These are phyloP conservation scores for Thunnus albacares DNA, from an alignment of 2,797 vertebrate species.

Conservation along the genomic window DNA sequence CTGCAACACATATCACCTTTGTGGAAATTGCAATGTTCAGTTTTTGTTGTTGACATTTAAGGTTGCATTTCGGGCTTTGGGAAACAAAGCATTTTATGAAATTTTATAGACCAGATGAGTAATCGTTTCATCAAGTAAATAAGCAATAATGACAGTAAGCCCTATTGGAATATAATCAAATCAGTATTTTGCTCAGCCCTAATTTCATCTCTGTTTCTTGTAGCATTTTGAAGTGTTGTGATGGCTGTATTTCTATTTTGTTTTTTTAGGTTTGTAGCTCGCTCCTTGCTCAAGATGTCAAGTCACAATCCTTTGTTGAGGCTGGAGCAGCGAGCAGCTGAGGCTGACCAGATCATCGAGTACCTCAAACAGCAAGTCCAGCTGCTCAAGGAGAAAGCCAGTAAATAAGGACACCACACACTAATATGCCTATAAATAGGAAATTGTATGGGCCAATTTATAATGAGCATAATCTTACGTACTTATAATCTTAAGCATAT, in stretches of 20 bases:
- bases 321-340: constrained; percentile 94
- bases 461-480: background rate
- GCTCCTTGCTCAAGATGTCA: constrained; percentile 92
- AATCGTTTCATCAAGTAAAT: too few relatives aligned
- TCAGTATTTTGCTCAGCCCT: background rate
- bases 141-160: too few relatives aligned
- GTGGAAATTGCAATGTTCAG: constrained; percentile 37
- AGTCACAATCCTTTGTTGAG: constrained; percentile 90
- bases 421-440: background rate
- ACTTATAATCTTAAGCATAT: background rate
- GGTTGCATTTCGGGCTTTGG: too few relatives aligned
- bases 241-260: background rate
- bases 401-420: constrained; percentile 83
- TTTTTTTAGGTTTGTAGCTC: constrained; percentile 87
- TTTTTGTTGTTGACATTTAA: constrained; percentile 55
- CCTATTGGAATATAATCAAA: background rate
- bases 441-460: background rate
- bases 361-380: constrained; percentile 97
- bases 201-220: background rate
- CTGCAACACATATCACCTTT: constrained; percentile 22
- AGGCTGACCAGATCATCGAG: constrained; percentile 96
- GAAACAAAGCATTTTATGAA: too few relatives aligned
- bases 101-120: too few relatives aligned
- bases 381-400: constrained; percentile 96
- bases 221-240: background rate